Percentiles rank a stretch among this genome's conserved stretches.
Conservation (phyloP, 1,140 invertebrate genomes). For the Conus ventricosus region DNA sequence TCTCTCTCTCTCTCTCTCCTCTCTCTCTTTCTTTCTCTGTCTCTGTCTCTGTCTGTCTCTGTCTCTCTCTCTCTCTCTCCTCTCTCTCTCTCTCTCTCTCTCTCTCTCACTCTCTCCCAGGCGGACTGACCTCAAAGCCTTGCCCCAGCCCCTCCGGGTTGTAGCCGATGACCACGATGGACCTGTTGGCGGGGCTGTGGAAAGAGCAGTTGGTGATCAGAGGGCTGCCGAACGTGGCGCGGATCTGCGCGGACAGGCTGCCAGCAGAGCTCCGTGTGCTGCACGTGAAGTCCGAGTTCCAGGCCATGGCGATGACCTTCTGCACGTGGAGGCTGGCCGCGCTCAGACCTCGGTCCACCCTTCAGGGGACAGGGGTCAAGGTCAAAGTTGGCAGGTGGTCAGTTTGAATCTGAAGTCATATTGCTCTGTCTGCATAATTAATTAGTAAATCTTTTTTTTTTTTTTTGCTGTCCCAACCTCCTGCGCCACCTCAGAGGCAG, state of each 20-base stretch:
- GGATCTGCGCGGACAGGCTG: conserved; percentile 50
- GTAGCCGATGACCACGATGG: conserved; percentile 65
- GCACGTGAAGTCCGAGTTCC: conserved; percentile 64
- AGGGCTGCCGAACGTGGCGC: conserved; percentile 43
- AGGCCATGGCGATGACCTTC: conserved; percentile 61
- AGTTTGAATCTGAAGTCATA: too few relatives aligned
- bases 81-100: too few relatives aligned
- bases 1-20: too few relatives aligned
- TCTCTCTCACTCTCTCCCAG: too few relatives aligned
- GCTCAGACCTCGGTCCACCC: conserved; percentile 57
- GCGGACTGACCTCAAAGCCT: neutral
- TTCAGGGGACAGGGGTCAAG: neutral
- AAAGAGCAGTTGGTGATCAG: conserved; percentile 65
- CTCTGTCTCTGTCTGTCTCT: too few relatives aligned
- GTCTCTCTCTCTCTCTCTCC: too few relatives aligned
- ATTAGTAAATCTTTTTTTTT: neutral
- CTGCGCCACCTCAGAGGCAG: too few relatives aligned
- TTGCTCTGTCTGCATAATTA: too few relatives aligned
- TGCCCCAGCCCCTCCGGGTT: conserved; percentile 47
- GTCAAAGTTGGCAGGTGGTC: too few relatives aligned
- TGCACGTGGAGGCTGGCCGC: conserved; percentile 52
- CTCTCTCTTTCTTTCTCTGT: too few relatives aligned
- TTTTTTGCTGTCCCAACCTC: too few relatives aligned
- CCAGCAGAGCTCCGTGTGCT: conserved; percentile 39
- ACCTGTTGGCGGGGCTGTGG: conserved; percentile 58